Percentiles rank a stretch among this genome's conserved stretches.
These are phyloP conservation scores for Carapus acus DNA, from an alignment of 2,797 vertebrate species.

Conservation along the genomic window DNA sequence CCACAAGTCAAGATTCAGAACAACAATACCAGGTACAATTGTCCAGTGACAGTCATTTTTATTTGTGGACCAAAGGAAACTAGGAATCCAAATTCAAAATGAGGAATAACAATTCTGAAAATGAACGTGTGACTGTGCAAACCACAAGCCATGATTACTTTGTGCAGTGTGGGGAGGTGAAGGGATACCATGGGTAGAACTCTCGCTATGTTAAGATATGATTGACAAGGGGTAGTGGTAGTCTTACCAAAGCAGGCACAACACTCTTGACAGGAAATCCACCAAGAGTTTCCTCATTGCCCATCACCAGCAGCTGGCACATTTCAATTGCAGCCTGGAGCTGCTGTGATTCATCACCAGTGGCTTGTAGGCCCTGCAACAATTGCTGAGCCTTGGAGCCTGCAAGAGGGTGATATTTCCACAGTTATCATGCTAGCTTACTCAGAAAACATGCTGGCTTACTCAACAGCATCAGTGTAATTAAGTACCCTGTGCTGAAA, in stretches of 20 bases:
- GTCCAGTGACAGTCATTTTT: too few species aligned
- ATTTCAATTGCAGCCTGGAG: constrained; percentile 99
- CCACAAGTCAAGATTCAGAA: neutral
- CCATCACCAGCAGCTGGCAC: constrained; percentile 99
- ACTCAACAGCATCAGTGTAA: neutral
- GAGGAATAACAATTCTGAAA: too few species aligned
- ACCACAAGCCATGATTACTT: neutral
- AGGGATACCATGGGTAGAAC: neutral
- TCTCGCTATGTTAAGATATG: too few species aligned
- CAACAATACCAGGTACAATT: neutral
- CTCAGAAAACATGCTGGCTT: neutral
- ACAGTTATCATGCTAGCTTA: neutral
- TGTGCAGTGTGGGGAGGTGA: neutral
- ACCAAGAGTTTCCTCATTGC: constrained; percentile 97
- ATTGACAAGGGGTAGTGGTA: neutral
- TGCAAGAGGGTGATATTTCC: constrained; percentile 49
- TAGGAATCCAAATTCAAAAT: too few species aligned
- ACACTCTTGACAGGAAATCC: constrained; percentile 99
- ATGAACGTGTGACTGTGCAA: neutral
- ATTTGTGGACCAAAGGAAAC: neutral
- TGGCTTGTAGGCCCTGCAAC: constrained; percentile 95
- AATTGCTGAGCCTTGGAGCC: constrained; percentile 99
- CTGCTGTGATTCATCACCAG: constrained; percentile 95
- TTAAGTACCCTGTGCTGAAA: too few species aligned
- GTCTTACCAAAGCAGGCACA: constrained; percentile 93